phyloP scores from a whole-genome alignment of 64 coral and sea anemone species.

The Orbicella faveolata region DNA sequence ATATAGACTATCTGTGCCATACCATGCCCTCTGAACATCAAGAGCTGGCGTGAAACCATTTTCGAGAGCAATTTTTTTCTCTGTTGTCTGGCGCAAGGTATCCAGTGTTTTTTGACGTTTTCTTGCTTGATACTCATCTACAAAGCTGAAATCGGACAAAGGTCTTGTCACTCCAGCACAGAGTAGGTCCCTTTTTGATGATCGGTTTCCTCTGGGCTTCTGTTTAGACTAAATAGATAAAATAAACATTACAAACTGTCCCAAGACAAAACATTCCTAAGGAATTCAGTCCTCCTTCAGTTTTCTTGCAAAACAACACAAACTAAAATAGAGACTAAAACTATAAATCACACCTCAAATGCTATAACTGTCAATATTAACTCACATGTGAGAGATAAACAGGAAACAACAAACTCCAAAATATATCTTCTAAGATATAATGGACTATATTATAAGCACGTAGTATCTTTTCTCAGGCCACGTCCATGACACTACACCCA shows the following conservation, averaged over 20 bases:
- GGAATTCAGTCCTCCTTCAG: not conserved
- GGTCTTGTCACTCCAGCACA: constrained; percentile 90
- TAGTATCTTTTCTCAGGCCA: too few relatives aligned
- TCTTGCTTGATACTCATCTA: constrained; percentile 53
- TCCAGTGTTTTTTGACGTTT: constrained; percentile 54
- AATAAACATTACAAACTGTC: not conserved
- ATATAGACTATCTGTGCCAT: constrained; percentile 54
- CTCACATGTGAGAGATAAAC: too few relatives aligned
- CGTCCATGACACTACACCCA: too few relatives aligned
- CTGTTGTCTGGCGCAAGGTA: constrained; percentile 55
- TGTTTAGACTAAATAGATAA: constrained; percentile 61
- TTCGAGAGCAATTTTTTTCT: constrained; percentile 44
- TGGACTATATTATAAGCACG: too few relatives aligned
- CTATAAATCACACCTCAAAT: too few relatives aligned
- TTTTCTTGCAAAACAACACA: too few relatives aligned
- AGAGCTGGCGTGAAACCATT: constrained; percentile 11
- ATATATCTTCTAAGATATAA: too few relatives aligned
- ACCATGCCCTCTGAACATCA: constrained; percentile 54
- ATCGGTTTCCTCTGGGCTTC: constrained; percentile 73
- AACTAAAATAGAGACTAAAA: too few relatives aligned
- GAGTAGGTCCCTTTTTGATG: constrained; percentile 86
- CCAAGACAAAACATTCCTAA: not conserved
- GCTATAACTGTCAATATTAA: too few relatives aligned
- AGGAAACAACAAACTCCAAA: too few relatives aligned
- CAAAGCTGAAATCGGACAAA: constrained; percentile 26